Evolutionary conservation across 1,140 invertebrate genomes (phyloP), one percentile per base, ranked within the genome.

Genomic region (Acromyrmex charruanus): DNA sequence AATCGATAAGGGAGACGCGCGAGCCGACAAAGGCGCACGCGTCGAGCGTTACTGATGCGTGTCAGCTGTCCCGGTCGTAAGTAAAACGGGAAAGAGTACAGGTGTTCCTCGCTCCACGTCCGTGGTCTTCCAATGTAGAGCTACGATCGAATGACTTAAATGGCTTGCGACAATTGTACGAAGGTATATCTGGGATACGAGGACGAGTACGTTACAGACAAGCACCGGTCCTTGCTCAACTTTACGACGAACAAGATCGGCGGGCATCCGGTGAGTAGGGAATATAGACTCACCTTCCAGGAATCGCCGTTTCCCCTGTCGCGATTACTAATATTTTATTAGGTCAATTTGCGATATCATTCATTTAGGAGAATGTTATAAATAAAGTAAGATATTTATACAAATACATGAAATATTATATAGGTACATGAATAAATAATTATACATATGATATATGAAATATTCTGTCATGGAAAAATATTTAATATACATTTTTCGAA

Each of bases 211-310:
- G 95, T 97, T 69, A 96, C 95, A 44, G 96, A 97, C 44, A 97
- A 97, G 93, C 94, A 97, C 94, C 96, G 95, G 61, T 92, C 93
- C 25, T 92, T 95, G 75, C 94, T 97, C n/a, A 96, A 96, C 92
- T 97, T 96, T 91, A 96, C 95, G 25, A 96, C 96, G 18, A 97
- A 97, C 91, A 98, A 98, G 96, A 96, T 97, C 87, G 97, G 97
- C 87, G 97, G 97, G 80, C 95, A 95, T 92, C 96, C 97, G 80
- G 97, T 97, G 95, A 96, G 95, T 96, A 58, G 5, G 0, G 55
- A 79, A 2, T 12, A 18, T 0, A 53, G 68, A 72, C 39, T 44
- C 39, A 44, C 61, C 25, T 55, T 63, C 18, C 58, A 9, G 44
- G 16, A 81, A 79, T 66, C n/a, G 31, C 3, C 69, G 16, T 44